Percentiles rank a stretch among this genome's conserved stretches.
phyloP scores from a whole-genome alignment of 2,797 vertebrate species.

The Fistularia commersonii region DNA sequence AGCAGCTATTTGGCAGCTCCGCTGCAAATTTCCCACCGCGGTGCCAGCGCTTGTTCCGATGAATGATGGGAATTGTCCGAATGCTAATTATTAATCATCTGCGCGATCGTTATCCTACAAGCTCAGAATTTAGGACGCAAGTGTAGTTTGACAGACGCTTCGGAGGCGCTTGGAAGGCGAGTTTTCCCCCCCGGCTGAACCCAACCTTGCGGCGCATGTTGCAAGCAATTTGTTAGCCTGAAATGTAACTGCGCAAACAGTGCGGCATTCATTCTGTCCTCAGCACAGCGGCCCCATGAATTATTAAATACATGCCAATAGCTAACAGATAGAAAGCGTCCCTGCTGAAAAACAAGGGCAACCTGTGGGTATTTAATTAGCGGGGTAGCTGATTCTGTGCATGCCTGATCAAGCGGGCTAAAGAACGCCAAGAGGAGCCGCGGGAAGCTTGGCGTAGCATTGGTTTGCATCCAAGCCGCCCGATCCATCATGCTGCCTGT shows the following conservation, averaged over 20 bases:
- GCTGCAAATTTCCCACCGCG: slow-evolving; percentile 17
- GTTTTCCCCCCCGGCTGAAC: background rate
- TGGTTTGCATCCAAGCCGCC: slow-evolving; percentile 62
- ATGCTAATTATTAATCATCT: slow-evolving; percentile 19
- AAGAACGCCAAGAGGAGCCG: slow-evolving; percentile 54
- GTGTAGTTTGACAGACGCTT: slow-evolving; percentile 6
- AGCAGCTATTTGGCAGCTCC: slow-evolving; percentile 23
- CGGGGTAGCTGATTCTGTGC: slow-evolving; percentile 54
- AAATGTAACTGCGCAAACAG: slow-evolving; percentile 7
- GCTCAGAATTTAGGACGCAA: slow-evolving; percentile 5
- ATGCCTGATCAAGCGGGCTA: slow-evolving; percentile 67
- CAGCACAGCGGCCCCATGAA: slow-evolving; percentile 57
- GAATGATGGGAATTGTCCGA: slow-evolving; percentile 8
- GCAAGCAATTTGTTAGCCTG: background rate
- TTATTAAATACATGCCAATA: slow-evolving; percentile 72
- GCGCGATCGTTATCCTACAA: background rate
- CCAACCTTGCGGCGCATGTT: background rate
- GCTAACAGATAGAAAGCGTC: slow-evolving; percentile 53
- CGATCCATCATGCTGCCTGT: slow-evolving; percentile 78
- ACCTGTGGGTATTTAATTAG: slow-evolving; percentile 63
- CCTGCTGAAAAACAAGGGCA: slow-evolving; percentile 62
- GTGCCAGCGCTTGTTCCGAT: slow-evolving; percentile 10
- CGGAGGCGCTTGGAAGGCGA: background rate
- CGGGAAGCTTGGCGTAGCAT: slow-evolving; percentile 40
- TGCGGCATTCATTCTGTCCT: slow-evolving; percentile 20